Percentiles rank a stretch among this genome's conserved stretches.
Conservation (phyloP, 2,888 invertebrate species). For the Metacarcinus magister region DNA sequence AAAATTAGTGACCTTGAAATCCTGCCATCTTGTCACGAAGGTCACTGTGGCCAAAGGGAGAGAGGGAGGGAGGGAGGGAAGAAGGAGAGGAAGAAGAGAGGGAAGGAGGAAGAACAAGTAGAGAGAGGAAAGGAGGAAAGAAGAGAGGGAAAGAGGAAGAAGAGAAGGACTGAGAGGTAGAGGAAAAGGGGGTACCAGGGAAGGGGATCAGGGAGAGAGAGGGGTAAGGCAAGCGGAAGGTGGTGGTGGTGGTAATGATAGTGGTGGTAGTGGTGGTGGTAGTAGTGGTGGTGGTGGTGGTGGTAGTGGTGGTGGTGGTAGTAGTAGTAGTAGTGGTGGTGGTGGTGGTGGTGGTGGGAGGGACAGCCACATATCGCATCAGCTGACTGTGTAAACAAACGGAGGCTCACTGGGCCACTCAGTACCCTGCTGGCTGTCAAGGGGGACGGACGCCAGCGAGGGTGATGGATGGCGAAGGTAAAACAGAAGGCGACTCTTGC, state of each 20-base stretch:
- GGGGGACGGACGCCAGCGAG: not conserved
- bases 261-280: too few species aligned
- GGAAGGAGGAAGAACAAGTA: not conserved
- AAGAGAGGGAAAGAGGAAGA: too few species aligned
- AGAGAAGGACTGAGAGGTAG: too few species aligned
- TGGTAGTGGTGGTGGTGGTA: too few species aligned
- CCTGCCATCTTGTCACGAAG: not conserved
- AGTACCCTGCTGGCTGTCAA: not conserved
- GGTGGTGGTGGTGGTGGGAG: too few species aligned
- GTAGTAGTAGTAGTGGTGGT: too few species aligned
- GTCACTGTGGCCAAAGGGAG: too few species aligned
- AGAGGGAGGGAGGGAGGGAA: not conserved
- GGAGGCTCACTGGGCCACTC: not conserved
- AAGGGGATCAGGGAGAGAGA: too few species aligned
- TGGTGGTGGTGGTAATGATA: not conserved
- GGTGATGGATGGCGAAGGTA: not conserved
- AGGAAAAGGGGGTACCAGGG: too few species aligned
- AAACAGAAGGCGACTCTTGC: not conserved
- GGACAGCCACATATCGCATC: conserved; percentile 33
- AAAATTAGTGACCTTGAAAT: not conserved
- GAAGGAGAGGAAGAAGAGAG: not conserved
- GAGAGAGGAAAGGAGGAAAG: not conserved
- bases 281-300: too few species aligned
- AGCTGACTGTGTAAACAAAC: conserved; percentile 47
- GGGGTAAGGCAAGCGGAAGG: not conserved